phyloP scores from a whole-genome alignment of 2,888 invertebrate genomes.

The Rhabditoides inermis region DNA sequence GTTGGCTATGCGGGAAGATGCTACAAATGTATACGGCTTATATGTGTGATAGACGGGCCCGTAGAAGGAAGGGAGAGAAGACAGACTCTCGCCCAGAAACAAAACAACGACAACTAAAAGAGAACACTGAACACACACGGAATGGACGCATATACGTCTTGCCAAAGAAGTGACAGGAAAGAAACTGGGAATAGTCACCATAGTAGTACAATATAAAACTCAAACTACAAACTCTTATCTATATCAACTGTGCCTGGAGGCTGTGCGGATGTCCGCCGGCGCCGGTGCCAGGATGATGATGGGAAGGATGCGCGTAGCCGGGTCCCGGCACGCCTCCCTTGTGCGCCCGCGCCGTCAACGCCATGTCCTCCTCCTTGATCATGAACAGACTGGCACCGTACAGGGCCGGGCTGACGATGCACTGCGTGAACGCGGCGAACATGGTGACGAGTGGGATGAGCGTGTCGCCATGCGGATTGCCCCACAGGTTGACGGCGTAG shows the following conservation, averaged over 20 bases:
- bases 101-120: too few relatives aligned
- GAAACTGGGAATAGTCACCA: too few relatives aligned
- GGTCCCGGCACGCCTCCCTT: constrained; percentile 14
- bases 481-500: constrained; percentile 35
- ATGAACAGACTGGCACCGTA: constrained; percentile 49
- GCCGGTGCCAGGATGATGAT: constrained; percentile 13
- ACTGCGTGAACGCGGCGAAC: constrained; percentile 37
- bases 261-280: constrained; percentile 12
- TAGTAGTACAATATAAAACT: too few relatives aligned
- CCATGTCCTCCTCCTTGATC: constrained; percentile 53
- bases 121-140: too few relatives aligned
- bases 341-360: constrained; percentile 46
- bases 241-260: constrained; percentile 38
- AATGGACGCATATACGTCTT: too few relatives aligned
- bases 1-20: too few relatives aligned
- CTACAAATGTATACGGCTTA: too few relatives aligned
- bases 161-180: too few relatives aligned
- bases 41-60: too few relatives aligned
- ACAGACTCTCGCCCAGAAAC: too few relatives aligned
- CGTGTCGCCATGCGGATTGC: constrained; percentile 12
- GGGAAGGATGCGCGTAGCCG: constrained; percentile 2
- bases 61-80: too few relatives aligned
- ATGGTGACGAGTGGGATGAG: constrained; percentile 37
- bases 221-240: too few relatives aligned
- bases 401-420: constrained; percentile 38